Evolutionary conservation across 37 sponge, comb jelly and placozoan species (phyloP), one percentile per base, ranked within the genome.

Genomic region (Ianthella basta): DNA sequence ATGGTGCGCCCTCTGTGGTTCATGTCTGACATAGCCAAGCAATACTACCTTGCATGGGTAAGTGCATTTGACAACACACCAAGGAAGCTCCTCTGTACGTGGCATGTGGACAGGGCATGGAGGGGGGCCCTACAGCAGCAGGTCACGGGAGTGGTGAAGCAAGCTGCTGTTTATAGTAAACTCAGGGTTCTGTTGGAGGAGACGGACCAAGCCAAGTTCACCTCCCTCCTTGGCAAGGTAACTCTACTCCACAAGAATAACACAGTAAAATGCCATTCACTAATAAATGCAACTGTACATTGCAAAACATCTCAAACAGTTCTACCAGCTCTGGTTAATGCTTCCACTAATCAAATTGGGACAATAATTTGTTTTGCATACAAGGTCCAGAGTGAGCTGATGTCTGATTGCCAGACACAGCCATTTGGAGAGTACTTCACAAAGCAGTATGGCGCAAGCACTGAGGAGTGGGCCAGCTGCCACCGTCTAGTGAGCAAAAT

Each of bases 31-130:
- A 25, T 27, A 5, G 63, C 63, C 4, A 12, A 61, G 63, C 63
- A 61, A 10, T 61, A 61, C 24, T 78, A 78, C 50, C 15, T 27
- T 10, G 79, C 79, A 25, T 78, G 79, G 79, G 50, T 2, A 38
- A 40, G 53, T 23, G 24, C n/a, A 8, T 50, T 78, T 39, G 21
- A 19, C 27, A n/a, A 8, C 24, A 78, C 54, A 44, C 79, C 90
- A 5, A 85, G 60, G 29, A 85, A 81, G 75, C 75, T 89, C 18
- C 59, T 84, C 27, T 89, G 90, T 56, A 77, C 56, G 10, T 89
- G 86, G 86, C 90, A 89, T 82, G 81, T 89, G 4, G 90, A 89
- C 83, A 81, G 74, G 32, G 86, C 86, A 60, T 89, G 90, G 86
- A 55, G 86, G 55, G 56, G 59, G 39, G 78, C 59, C 30, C 60